These are phyloP conservation scores for Melanostoma mellinum DNA, from an alignment of 2,888 invertebrate genomes.

Conservation along the genomic window DNA sequence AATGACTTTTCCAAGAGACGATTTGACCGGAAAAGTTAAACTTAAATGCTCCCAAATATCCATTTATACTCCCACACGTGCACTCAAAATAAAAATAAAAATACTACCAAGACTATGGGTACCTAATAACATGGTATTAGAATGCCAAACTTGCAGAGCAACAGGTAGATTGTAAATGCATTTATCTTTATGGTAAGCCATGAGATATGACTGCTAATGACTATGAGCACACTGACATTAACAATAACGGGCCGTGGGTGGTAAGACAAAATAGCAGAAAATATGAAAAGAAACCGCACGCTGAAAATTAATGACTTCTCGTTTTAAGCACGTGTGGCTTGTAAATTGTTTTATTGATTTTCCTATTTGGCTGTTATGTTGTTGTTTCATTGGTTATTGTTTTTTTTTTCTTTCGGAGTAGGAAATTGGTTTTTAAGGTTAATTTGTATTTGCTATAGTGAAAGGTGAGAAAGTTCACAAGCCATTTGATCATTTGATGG, in stretches of 20 bases:
- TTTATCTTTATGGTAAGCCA: conserved; percentile 55
- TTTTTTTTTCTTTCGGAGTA: too few species aligned
- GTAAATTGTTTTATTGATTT: conserved; percentile 30
- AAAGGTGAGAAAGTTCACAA: too few species aligned
- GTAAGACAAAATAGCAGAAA: conserved; percentile 55
- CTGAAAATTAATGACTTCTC: conserved; percentile 62
- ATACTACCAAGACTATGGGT: conserved; percentile 21
- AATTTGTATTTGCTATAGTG: too few species aligned
- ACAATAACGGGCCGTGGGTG: conserved; percentile 70
- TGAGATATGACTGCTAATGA: conserved; percentile 64
- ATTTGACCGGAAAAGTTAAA: too few species aligned
- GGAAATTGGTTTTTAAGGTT: too few species aligned
- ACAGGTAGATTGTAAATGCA: conserved; percentile 67
- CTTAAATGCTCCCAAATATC: too few species aligned
- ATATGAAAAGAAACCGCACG: conserved; percentile 29
- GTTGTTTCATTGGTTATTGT: too few species aligned
- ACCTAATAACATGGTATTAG: conserved; percentile 50
- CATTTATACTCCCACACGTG: not conserved
- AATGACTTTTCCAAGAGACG: too few species aligned
- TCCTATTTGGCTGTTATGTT: too few species aligned
- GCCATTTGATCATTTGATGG: too few species aligned
- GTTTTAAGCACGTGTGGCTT: conserved; percentile 59
- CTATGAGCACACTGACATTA: conserved; percentile 51
- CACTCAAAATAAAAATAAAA: not conserved
- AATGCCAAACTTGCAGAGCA: conserved; percentile 54